A percentile compares a stretch with the other conserved stretches of the same genome.
These are phyloP conservation scores for Plotosus lineatus DNA, from an alignment of 2,113 vertebrate species.

Conservation along the genomic window DNA sequence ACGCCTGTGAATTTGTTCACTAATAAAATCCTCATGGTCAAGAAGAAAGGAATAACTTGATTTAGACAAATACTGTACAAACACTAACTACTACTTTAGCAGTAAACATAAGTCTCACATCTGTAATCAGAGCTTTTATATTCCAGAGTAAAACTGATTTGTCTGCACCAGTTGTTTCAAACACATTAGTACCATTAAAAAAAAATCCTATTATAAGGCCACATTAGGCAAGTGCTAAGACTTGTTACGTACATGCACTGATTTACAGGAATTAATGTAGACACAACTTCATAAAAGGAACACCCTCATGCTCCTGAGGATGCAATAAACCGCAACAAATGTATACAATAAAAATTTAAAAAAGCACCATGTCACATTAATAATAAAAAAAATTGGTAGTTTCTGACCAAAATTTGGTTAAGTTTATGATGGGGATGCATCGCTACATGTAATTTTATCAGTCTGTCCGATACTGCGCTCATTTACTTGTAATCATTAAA, in stretches of 20 bases:
- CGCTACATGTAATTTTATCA: background rate
- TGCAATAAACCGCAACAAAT: background rate
- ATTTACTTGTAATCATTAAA: background rate
- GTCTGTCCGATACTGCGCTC: background rate
- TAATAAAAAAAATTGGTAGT: background rate
- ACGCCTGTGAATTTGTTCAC: background rate
- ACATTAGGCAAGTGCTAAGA: conserved; percentile 41
- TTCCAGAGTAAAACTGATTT: background rate
- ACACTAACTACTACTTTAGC: conserved; percentile 24
- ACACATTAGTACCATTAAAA: background rate
- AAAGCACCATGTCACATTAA: conserved; percentile 15
- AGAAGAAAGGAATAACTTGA: conserved; percentile 3
- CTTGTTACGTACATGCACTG: conserved; percentile 12
- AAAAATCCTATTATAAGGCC: conserved; percentile 33
- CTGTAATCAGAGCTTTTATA: background rate
- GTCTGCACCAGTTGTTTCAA: conserved; percentile 6
- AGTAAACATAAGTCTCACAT: background rate
- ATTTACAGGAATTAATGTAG: background rate
- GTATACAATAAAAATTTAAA: conserved; percentile 4
- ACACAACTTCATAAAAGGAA: background rate
- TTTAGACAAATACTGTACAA: conserved; percentile 6
- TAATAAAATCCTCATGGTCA: background rate
- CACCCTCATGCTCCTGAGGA: background rate
- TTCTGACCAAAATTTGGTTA: background rate
- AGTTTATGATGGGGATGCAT: background rate